These are phyloP conservation scores for Pangasius mekongensis DNA, from an alignment of 2,797 vertebrate genomes.

Conservation along the genomic window DNA sequence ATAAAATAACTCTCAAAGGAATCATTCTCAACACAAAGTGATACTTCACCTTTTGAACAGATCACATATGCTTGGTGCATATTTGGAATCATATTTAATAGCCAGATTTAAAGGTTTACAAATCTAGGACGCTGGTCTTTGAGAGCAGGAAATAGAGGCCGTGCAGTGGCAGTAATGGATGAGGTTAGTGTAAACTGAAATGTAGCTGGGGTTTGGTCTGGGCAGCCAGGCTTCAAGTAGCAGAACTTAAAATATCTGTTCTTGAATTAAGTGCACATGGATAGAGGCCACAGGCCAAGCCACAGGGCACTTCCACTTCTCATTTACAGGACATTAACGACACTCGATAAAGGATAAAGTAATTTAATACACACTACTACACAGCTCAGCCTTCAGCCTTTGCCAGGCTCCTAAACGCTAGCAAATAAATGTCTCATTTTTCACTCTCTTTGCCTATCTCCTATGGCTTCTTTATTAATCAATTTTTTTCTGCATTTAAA, in stretches of 20 bases:
- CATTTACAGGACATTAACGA: conserved; percentile 85
- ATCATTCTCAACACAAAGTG: conserved; percentile 33
- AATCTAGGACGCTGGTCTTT: conserved; percentile 10
- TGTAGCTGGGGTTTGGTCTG: conserved; percentile 70
- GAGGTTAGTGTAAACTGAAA: conserved; percentile 56
- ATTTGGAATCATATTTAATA: conserved; percentile 1
- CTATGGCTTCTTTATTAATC: neutral
- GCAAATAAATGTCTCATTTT: conserved; percentile 10
- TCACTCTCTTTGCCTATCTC: conserved; percentile 7
- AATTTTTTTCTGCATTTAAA: neutral
- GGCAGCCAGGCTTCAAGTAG: conserved; percentile 62
- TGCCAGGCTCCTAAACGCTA: conserved; percentile 6
- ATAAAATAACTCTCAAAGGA: conserved; percentile 49
- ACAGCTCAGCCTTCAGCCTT: conserved; percentile 77
- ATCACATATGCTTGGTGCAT: neutral
- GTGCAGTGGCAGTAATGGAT: conserved; percentile 46
- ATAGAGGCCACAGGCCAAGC: conserved; percentile 75
- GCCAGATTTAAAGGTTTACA: conserved; percentile 14
- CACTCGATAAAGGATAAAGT: conserved; percentile 88
- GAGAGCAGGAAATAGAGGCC: conserved; percentile 17
- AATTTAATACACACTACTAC: conserved; percentile 86
- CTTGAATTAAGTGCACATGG: conserved; percentile 82
- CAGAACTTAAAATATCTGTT: conserved; percentile 85
- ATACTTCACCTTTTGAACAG: conserved; percentile 23
- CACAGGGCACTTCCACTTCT: conserved; percentile 81